Base-by-base conservation (phyloP, 2,888 invertebrate species). In the Platycnemis pennipes region DNA sequence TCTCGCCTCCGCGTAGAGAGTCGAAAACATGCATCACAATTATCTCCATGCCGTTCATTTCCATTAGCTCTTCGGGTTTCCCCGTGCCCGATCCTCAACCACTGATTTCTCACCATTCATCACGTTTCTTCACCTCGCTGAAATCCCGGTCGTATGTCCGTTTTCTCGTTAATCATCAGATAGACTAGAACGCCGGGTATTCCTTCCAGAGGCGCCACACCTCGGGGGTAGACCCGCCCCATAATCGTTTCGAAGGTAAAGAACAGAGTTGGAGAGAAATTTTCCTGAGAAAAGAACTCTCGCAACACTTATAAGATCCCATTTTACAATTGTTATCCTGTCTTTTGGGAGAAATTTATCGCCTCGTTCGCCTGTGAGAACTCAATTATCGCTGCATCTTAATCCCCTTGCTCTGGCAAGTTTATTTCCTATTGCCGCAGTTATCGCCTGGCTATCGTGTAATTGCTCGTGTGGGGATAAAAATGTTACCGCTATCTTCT, bases 331-430 rank as follows among this genome's bases (percentile, higher is more conserved):
- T 63, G 63, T 63, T 63, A 63, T 63, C 63, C 63, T 63, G 63
- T 63, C 63, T n/a, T n/a, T n/a, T n/a, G 63, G 8, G 63, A 63
- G 63, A 63, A 26, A 63, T 63, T 63, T 63, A 63, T 63, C 63
- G 63, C 63, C 63, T 63, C 26, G 7, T 63, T 63, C 26, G 5
- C 7, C 0, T 26, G 22, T 63, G 63, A 63, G 63, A 63, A 63
- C 63, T 63, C 63, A 63, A 63, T 63, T 63, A 63, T 63, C 26
- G 63, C 63, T 26, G 63, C n/a, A 63, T 63, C 63, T 63, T 63
- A 26, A 22, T 63, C 63, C 63, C 49, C 22, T 26, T 63, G 63
- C 22, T 8, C n/a, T n/a, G 63, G 5, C n/a, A 22, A n/a, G 63
- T 63, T 63, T 63, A 63, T n/a, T 26, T 26, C 63, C 63, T 63